These are phyloP conservation scores for Lasioglossum malachurum DNA, from an alignment of 2,888 invertebrate genomes.

Conservation along the genomic window DNA sequence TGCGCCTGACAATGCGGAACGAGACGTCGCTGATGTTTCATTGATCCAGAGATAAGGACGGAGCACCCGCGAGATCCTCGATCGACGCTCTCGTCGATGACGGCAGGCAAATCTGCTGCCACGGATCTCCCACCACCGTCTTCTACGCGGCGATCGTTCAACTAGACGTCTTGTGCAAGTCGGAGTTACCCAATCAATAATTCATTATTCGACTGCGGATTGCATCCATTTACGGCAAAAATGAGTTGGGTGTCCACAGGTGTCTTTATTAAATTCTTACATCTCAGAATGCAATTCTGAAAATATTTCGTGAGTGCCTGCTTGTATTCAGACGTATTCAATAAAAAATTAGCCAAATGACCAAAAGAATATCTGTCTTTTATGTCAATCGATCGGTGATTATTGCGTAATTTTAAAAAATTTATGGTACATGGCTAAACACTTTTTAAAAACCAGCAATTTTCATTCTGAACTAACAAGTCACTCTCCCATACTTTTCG, in stretches of 20 bases:
- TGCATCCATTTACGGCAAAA: neutral
- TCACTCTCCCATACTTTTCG: too few relatives aligned
- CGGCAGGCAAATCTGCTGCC: conserved; percentile 2
- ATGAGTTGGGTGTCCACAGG: too few relatives aligned
- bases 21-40: conserved; percentile 33
- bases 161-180: neutral
- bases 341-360: neutral
- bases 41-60: conserved; percentile 12
- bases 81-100: neutral
- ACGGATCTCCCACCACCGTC: neutral
- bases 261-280: too few relatives aligned
- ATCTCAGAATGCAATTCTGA: too few relatives aligned
- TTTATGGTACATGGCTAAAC: too few relatives aligned
- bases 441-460: too few relatives aligned
- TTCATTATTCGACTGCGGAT: neutral
- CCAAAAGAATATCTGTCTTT: neutral
- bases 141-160: neutral
- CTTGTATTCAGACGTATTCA: too few relatives aligned
- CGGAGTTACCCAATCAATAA: neutral
- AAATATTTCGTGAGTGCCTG: too few relatives aligned
- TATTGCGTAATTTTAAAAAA: too few relatives aligned
- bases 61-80: neutral
- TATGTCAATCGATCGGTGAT: too few relatives aligned
- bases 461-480: too few relatives aligned
- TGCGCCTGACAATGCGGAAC: neutral